Base-by-base conservation (phyloP, 2,113 vertebrate genomes). In the Lipophrys pholis region DNA sequence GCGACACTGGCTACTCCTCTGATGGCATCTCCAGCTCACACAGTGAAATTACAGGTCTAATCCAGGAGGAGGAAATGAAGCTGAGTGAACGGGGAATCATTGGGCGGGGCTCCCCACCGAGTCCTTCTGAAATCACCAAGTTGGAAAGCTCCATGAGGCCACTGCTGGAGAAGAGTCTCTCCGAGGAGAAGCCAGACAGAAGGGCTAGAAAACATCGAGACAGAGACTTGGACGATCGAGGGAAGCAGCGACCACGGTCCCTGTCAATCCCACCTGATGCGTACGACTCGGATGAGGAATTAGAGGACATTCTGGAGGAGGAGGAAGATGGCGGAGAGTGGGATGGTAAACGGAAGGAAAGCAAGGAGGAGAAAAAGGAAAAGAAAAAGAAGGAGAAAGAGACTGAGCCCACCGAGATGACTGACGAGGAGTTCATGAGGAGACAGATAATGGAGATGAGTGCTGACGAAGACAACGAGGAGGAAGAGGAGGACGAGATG, bases 381-480 rank as follows among this genome's bases (percentile, higher is more conserved):
- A 95, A 95, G 85, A 94, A 94, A 62, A 91, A 90, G 66, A 92
- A 89, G 51, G 86, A 92, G 46, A 90, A 90, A 73, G 91, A 91
- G 6, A 15, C 48, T 0, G 90, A 92, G 40, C 78, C 84, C 16
- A 78, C 87, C 0, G 95, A 95, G 14, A 93, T 93, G 83, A 96
- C 94, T 0, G 98, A 99, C 7, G 98, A 99, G 83, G 97, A 99
- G 48, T 98, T 97, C 87, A 98, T 99, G 97, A 93, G 97, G 63
- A 93, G 95, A 76, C 98, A 99, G 88, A 95, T 99, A 67, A 92
- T 99, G 89, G 97, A 99, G 90, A 99, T 99, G 98, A 99, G 97
- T 0, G 98, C 98, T 0, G 98, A 99, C 85, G 98, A 99, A 77
- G 97, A 98, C 43, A 91, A 88, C 80, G 96, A 89, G 52, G 86